Evolutionary conservation across 2,113 vertebrate species (phyloP), one percentile per base, ranked within the genome.

Genomic region (Ammospiza caudacuta): DNA sequence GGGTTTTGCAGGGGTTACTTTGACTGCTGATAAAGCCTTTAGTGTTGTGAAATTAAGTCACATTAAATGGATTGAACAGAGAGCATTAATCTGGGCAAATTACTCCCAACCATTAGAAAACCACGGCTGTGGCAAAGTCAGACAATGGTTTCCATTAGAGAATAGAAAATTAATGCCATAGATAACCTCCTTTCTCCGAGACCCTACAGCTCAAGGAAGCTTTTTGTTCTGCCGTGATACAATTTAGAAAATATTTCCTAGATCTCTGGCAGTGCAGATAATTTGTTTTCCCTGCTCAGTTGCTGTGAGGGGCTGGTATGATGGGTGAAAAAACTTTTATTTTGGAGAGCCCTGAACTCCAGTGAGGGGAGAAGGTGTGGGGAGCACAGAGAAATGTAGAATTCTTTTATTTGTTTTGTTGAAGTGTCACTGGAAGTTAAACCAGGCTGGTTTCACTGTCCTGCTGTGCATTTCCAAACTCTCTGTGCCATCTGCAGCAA

Each of bases 1-100:
- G 93, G 93, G 78, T 92, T 96, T 94, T 96, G 81, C 59, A 83
- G 82, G 80, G 92, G 89, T 94, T 96, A 80, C 70, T 96, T n/a
- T 94, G 89, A 52, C 84, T 64, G 24, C 87, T 95, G 96, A 97
- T 96, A 97, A 97, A 96, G 96, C 92, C 74, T 37, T 69, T 74
- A 97, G 96, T 97, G 97, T 97, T 97, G 80, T 10, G 49, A 91
- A 93, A 95, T 93, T 91, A 92, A 96, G 89, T 95, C 44, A 79
- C 83, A 80, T 77, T 92, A 91, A 90, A 77, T 83, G 69, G 80
- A 82, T 74, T 92, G 68, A 90, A 96, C 73, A 64, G 75, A 86
- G 79, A 82, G 74, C 91, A 94, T 96, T 95, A 96, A 94, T 95
- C 62, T 84, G 82, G 23, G 52, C 79, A 96, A 97, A 96, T 96